Conservation (phyloP, 2,888 invertebrate genomes). For the Cosmia pyralina region DNA sequence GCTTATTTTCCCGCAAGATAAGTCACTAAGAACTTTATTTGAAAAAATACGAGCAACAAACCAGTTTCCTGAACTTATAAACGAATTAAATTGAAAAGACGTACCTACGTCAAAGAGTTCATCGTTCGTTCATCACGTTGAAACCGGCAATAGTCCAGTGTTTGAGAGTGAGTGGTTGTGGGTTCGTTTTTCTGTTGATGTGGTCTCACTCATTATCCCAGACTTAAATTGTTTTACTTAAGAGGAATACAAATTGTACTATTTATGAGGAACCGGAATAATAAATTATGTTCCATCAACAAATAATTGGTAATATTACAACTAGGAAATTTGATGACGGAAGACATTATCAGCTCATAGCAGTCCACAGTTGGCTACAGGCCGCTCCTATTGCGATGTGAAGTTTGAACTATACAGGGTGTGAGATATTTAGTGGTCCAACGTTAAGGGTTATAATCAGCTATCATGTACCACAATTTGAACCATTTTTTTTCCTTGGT, state of each 20-base stretch:
- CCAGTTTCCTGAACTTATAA: neutral
- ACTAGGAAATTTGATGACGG: neutral
- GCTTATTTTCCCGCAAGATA: neutral
- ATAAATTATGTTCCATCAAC: neutral
- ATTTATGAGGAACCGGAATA: no score
- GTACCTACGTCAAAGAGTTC: neutral
- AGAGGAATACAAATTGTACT: neutral
- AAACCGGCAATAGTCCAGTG: neutral
- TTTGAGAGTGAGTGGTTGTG: neutral
- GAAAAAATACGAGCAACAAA: neutral
- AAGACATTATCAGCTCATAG: neutral
- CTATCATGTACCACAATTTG: no score
- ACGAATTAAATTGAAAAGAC: neutral
- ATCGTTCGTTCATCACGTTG: neutral
- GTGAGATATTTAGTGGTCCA: no score
- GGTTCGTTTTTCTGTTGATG: neutral
- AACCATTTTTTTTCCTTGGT: no score
- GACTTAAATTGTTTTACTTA: neutral
- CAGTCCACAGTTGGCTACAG: neutral
- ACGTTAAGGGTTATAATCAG: no score
- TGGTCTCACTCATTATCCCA: neutral
- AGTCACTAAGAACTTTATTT: neutral
- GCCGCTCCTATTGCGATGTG: neutral
- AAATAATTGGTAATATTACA: neutral
- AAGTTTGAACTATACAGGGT: no score